Evolutionary conservation across 2,797 vertebrate genomes (phyloP).

Genomic region (Sebastes diploproa): DNA sequence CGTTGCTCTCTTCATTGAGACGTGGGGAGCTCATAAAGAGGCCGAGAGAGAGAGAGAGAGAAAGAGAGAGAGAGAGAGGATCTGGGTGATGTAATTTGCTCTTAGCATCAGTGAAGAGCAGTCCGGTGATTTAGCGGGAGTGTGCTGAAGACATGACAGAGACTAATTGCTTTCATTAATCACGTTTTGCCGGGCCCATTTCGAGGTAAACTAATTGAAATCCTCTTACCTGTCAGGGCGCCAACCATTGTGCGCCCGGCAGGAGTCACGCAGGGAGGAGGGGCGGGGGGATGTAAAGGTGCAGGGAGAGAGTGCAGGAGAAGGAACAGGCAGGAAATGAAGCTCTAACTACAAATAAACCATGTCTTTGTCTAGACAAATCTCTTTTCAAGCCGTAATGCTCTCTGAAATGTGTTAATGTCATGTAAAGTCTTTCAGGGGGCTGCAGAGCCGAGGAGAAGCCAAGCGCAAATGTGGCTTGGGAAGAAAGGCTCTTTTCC

Average conservation of each 20-base stretch:
- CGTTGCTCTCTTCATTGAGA: constrained; percentile 64
- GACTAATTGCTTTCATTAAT: constrained; percentile 90
- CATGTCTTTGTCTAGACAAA: constrained; percentile 87
- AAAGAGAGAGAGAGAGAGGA: constrained; percentile 49
- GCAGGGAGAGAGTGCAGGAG: constrained; percentile 68
- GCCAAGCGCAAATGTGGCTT: constrained; percentile 79
- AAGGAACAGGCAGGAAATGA: constrained; percentile 85
- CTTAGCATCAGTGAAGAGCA: constrained; percentile 76
- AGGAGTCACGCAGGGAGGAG: constrained; percentile 63
- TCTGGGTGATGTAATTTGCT: constrained; percentile 84
- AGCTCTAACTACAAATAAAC: constrained; percentile 88
- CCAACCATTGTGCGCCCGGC: constrained; percentile 76
- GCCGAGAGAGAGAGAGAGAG: constrained; percentile 29
- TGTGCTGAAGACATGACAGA: constrained; percentile 85
- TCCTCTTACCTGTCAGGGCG: constrained; percentile 82
- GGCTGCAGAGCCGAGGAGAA: constrained; percentile 71
- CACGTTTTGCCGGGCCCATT: constrained; percentile 77
- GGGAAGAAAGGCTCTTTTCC: constrained; percentile 83
- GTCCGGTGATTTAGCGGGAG: constrained; percentile 77
- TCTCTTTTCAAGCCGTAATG: constrained; percentile 85
- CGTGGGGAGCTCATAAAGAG: constrained; percentile 75
- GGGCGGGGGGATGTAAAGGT: constrained; percentile 48
- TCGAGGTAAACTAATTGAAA: constrained; percentile 87
- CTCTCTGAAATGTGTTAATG: constrained; percentile 87
- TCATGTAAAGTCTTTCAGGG: constrained; percentile 86